A percentile compares a stretch with the other conserved stretches of the same genome.
Conservation (phyloP, 2,113 vertebrate genomes). For the Oreotrochilus melanogaster region DNA sequence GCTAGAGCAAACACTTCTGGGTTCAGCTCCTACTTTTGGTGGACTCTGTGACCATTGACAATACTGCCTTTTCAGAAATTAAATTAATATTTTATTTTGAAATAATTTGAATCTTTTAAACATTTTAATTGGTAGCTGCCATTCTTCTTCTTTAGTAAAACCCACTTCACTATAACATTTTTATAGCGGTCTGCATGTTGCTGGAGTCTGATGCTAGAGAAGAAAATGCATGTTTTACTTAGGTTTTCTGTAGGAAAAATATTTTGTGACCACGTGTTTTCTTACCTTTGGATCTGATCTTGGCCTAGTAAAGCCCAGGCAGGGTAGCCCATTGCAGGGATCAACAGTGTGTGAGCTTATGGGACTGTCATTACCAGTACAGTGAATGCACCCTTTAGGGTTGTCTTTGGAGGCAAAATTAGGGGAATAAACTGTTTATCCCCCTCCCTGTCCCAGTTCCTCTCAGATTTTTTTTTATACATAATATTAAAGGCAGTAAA, state of each 20-base stretch:
- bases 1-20: neutral
- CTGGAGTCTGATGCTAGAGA: neutral
- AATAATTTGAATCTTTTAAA: neutral
- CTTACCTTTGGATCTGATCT: neutral
- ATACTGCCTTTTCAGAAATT: neutral
- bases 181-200: neutral
- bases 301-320: neutral
- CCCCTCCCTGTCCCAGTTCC: fast-evolving
- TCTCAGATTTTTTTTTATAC: neutral
- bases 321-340: too few species aligned
- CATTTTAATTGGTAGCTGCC: neutral
- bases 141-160: neutral
- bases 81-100: neutral
- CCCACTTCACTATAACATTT: neutral
- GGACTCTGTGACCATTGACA: neutral
- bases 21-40: too few species aligned
- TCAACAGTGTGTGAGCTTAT: too few species aligned
- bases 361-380: neutral
- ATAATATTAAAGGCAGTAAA: neutral
- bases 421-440: neutral
- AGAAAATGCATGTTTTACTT: neutral
- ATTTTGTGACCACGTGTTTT: fast-evolving
- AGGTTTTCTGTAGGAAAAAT: neutral
- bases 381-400: neutral
- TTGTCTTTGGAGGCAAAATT: neutral